Base-by-base conservation (phyloP, 2,888 invertebrate species). In the Homarus gammarus region DNA sequence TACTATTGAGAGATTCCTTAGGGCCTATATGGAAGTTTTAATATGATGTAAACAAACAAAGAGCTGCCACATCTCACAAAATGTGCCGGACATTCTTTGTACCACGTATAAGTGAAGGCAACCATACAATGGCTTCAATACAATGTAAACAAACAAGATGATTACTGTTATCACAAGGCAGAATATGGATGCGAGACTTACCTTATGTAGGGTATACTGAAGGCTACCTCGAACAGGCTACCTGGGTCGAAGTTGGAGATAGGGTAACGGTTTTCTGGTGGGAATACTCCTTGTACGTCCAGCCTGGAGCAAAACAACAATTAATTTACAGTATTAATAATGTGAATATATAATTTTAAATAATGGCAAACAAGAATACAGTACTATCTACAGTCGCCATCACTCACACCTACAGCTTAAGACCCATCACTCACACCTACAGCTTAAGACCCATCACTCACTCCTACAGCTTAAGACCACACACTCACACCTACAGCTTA, bases 171-270 rank as follows among this genome's bases (percentile, higher is more conserved):
- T n/a, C n/a, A n/a, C n/a, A n/a, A n/a, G n/a, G n/a, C n/a, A n/a
- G n/a, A n/a, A n/a, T n/a, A n/a, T n/a, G n/a, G 51, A 51, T 2
- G 15, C 6, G 12, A 51, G 22, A 36, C 92, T 92, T 92, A 95
- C 95, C 95, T 94, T 72, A 94, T 93, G 87, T 95, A 95, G 15
- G 95, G 94, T 85, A 94, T 94, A 93, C 97, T 97, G 2, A 96
- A 96, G 6, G 97, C 95, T 8, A 98, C 95, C 93, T 98, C 97
- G 93, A 96, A 96, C 93, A 97, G 97, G 1, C 97, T 95, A 1
- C 96, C 97, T 0, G 97, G 96, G 93, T 98, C 97, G 92, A 98
- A 97, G 93, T 97, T 96, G 0, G 95, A 94, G 93, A 97, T 96
- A 0, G 95, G 81, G 33, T 10, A 95, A 92, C 97, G 94, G 2